Evolutionary conservation across 2,113 vertebrate species (phyloP).

Genomic region (Python bivittatus): DNA sequence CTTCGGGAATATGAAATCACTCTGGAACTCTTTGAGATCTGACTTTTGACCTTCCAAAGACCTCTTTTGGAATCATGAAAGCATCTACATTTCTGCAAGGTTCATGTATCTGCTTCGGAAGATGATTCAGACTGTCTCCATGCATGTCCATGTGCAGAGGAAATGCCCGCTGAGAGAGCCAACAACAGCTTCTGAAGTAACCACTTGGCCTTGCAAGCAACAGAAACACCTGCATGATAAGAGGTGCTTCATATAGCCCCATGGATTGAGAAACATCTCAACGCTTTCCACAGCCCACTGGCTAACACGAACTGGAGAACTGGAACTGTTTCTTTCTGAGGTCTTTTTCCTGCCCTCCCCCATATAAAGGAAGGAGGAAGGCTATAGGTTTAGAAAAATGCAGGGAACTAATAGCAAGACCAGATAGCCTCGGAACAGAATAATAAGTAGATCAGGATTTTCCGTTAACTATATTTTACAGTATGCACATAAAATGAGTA

Average conservation of each 20-base stretch:
- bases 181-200: background rate
- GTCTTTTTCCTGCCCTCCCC: background rate
- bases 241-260: no score
- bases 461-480: background rate
- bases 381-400: background rate
- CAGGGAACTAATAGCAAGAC: background rate
- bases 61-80: background rate
- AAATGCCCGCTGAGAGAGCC: background rate
- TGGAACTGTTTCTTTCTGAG: background rate
- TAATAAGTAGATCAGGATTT: background rate
- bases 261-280: no score
- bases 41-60: background rate
- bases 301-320: no score
- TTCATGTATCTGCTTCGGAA: background rate
- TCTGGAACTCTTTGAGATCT: background rate
- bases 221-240: no score
- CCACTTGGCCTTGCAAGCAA: no score
- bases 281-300: no score
- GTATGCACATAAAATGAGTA: background rate
- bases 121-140: background rate
- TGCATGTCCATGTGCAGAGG: background rate
- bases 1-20: background rate
- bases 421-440: background rate
- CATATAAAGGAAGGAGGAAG: background rate
- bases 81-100: background rate